Conservation (phyloP, 2,113 vertebrate genomes). For the Lagopus muta region DNA sequence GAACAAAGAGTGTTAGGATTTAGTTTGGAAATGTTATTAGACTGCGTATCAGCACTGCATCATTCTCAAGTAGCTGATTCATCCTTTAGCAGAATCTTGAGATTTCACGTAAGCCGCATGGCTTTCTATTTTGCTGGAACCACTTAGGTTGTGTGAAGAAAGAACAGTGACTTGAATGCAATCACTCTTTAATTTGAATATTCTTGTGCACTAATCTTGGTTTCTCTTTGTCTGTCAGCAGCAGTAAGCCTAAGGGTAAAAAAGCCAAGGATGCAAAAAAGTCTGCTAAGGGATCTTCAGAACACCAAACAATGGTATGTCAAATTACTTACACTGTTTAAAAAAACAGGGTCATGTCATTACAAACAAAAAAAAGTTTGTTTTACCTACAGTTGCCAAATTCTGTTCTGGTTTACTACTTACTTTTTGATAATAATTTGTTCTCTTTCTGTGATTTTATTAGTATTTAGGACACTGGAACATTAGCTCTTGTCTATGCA, state of each 20-base stretch:
- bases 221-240: slow-evolving; percentile 70
- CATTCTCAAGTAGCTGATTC: neutral
- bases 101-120: neutral
- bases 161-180: neutral
- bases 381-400: neutral
- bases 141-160: neutral
- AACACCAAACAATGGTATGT: slow-evolving; percentile 69
- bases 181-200: neutral
- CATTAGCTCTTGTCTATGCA: neutral
- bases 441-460: neutral
- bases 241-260: slow-evolving; percentile 85
- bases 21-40: neutral
- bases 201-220: neutral
- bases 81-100: neutral
- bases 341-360: neutral
- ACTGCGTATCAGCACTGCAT: neutral
- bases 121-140: neutral
- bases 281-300: slow-evolving; percentile 69
- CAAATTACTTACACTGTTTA: accelerated
- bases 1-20: neutral
- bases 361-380: neutral
- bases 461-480: neutral
- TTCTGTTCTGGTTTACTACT: neutral
- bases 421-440: neutral
- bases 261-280: slow-evolving; percentile 89